Base-by-base conservation (phyloP, 2,113 vertebrate species). In the Pseudopodoces humilis region DNA sequence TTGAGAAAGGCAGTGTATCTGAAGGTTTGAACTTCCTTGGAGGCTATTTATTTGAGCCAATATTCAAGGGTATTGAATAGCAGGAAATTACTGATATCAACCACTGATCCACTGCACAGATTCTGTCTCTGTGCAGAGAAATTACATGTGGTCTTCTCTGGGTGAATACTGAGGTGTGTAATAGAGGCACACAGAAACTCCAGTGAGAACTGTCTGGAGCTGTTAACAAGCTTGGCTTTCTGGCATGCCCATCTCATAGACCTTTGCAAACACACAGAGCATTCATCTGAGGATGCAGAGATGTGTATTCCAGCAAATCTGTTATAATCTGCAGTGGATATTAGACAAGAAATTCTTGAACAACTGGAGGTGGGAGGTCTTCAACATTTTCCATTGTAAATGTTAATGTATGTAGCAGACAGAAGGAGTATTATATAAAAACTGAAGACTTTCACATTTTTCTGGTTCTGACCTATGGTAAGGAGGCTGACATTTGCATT, bases 381-480 rank as follows among this genome's bases (percentile, higher is more conserved):
- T 83, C 78, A 85, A 5, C 39, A 63, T 85, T 95, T 95, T 91
- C 91, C 82, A 74, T 92, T 1, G 3, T 90, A 94, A 92, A 95
- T 94, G 87, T 93, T 95, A 97, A 95, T 92, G 43, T 88, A 60
- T 88, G 87, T 95, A 88, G 90, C 87, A 95, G 78, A 95, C 94
- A 97, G 75, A 92, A 90, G 67, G 35, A 88, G 59, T 80, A 94
- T 97, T 96, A 69, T 95, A 74, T 24, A 55, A 91, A 94, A 92
- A 91, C 70, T 79, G 67, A 83, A 91, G 1, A 22, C 91, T 91
- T 89, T 91, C 84, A 91, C 67, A 93, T 92, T 95, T 94, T 95
- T 92, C 84, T 95, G 14, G 19, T 88, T 78, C 30, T 97, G 89
- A 94, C 85, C 78, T 83, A 24, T 62, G 59, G 43, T 53, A 83